Conservation (phyloP, 1,140 invertebrate species). For the Oppia nitens region DNA sequence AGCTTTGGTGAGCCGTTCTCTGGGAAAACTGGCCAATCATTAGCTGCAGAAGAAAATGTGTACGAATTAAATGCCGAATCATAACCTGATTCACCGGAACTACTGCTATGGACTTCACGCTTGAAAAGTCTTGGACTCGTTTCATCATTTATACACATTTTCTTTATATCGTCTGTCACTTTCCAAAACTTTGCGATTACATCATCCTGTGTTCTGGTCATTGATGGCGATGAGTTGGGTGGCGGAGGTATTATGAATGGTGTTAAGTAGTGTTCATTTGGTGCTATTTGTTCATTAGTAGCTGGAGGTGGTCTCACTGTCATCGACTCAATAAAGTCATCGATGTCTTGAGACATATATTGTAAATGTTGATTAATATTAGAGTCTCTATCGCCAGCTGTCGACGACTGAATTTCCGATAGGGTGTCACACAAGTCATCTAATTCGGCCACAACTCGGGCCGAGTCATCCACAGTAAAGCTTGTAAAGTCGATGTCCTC, state of each 20-base stretch:
- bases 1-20: neutral
- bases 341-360: slow-evolving; percentile 40
- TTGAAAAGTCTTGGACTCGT: neutral
- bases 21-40: neutral
- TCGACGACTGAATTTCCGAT: slow-evolving; percentile 6
- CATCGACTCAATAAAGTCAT: slow-evolving; percentile 62
- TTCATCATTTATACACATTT: slow-evolving; percentile 14
- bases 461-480: neutral
- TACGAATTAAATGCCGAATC: neutral
- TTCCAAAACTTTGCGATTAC: slow-evolving; percentile 21
- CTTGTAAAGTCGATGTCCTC: neutral
- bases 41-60: neutral
- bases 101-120: slow-evolving; percentile 5
- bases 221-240: slow-evolving; percentile 25
- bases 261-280: slow-evolving; percentile 46
- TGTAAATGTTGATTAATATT: slow-evolving; percentile 16
- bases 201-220: slow-evolving; percentile 18
- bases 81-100: slow-evolving; percentile 9
- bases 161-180: slow-evolving; percentile 21
- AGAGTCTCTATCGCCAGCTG: neutral
- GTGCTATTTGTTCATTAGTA: neutral
- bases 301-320: slow-evolving; percentile 21
- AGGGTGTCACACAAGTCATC: slow-evolving; percentile 15
- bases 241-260: slow-evolving; percentile 59
- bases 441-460: slow-evolving; percentile 17